These are phyloP conservation scores for Puffinus mauretanicus DNA, from an alignment of 2,113 vertebrate genomes.

Conservation along the genomic window DNA sequence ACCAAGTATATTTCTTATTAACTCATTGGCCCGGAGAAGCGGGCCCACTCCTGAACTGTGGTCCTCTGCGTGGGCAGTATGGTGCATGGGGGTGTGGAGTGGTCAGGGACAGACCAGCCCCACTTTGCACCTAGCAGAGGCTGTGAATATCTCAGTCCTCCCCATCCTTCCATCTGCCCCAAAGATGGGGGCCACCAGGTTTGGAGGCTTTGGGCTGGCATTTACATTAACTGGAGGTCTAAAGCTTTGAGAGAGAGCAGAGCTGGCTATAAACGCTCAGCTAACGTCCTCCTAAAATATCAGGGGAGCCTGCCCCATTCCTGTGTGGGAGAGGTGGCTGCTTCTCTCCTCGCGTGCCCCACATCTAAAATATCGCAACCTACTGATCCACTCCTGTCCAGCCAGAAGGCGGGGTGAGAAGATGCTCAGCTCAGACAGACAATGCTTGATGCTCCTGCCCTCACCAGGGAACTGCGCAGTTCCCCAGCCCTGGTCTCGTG, in stretches of 20 bases:
- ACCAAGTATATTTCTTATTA: background rate
- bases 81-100: background rate
- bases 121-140: accelerated
- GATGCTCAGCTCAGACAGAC: background rate
- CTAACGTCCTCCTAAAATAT: background rate
- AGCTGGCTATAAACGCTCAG: background rate
- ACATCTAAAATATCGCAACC: background rate
- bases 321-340: background rate
- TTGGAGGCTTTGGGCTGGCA: background rate
- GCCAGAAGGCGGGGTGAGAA: background rate
- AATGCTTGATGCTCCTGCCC: background rate
- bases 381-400: accelerated
- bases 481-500: accelerated
- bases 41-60: background rate
- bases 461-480: accelerated
- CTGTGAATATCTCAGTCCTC: background rate
- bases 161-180: background rate
- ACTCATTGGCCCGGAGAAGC: accelerated
- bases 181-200: accelerated
- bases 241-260: background rate
- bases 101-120: background rate
- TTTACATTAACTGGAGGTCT: background rate
- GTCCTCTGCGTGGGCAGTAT: accelerated
- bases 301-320: background rate
- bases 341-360: background rate